Base-by-base conservation (phyloP, 2,113 vertebrate species). In the Periophthalmus modestus region DNA sequence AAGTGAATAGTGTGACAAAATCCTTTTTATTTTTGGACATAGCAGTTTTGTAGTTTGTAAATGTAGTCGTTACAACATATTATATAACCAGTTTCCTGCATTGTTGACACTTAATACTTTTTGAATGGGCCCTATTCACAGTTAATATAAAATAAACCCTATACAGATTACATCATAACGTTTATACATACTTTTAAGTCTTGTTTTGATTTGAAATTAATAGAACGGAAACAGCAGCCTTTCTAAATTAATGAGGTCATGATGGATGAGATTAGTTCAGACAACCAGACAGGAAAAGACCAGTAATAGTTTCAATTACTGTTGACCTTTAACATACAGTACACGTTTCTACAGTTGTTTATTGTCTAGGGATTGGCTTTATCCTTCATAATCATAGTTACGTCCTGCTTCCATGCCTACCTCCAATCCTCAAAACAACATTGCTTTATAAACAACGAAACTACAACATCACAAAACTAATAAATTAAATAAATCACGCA, bases 41-140 rank as follows among this genome's bases (percentile, higher is more conserved):
- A 33, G 13, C 13, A 59, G 28, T 43, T 7, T 43, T 24, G 14
- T 15, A 33, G 28, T 16, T 62, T 34, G 59, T 28, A 62, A 28
- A 10, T 18, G 15, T 21, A n/a, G 24, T 34, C 15, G 59, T 62
- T 62, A 34, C 59, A 59, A 28, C 21, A 14, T 15, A 7, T 9
- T 36, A 62, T 18, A 10, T 62, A 36, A 62, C 59, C 59, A 9
- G 28, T 62, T 34, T 13, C 9, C 59, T 33, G 59, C 59, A 34
- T 62, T 7, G 28, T 62, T 62, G 28, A 62, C 24, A 18, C 23
- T 34, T 62, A 62, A 62, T 62, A 62, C 59, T 62, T 18, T 62
- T 33, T 62, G 59, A 62, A 62, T 62, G 59, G 28, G 59, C 28
- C 28, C 24, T 62, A 18, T 62, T 62, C 59, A 62, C 28, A 34